These are phyloP conservation scores for Hirtodrosophila alboralis DNA, from an alignment of 2,888 invertebrate species.

Conservation along the genomic window DNA sequence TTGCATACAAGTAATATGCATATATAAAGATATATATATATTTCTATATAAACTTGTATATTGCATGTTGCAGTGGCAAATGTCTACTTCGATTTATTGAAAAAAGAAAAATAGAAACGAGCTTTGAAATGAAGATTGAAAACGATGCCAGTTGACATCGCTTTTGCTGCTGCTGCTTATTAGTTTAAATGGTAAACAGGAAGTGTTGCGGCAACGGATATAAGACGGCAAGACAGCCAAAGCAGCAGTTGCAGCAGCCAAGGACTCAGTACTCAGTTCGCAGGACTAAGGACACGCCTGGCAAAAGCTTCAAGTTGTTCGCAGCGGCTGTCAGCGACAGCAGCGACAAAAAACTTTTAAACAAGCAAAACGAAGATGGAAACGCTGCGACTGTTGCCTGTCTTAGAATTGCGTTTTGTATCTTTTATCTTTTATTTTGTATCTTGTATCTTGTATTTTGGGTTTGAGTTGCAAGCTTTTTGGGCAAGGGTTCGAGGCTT, in stretches of 20 bases:
- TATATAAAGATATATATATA: slow-evolving; percentile 6
- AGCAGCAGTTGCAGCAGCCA: slow-evolving; percentile 1
- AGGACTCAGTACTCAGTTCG: slow-evolving; percentile 1
- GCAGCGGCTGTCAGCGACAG: slow-evolving; percentile 60
- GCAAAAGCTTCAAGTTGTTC: slow-evolving; percentile 48
- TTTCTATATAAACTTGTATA: slow-evolving; percentile 4
- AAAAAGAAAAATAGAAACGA: slow-evolving; percentile 56
- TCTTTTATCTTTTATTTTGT: no score
- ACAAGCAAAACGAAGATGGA: slow-evolving; percentile 34
- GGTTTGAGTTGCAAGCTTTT: slow-evolving; percentile 2
- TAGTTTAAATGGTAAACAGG: slow-evolving; percentile 77
- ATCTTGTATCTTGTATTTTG: background rate
- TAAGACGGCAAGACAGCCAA: slow-evolving; percentile 43
- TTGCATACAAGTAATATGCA: slow-evolving; percentile 35
- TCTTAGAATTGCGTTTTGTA: background rate
- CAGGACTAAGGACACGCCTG: background rate
- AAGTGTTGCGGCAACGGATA: slow-evolving; percentile 74
- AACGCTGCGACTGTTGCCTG: slow-evolving; percentile 25
- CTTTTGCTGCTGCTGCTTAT: slow-evolving; percentile 61
- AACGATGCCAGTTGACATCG: slow-evolving; percentile 52
- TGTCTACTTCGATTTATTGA: slow-evolving; percentile 67
- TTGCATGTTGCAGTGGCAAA: slow-evolving; percentile 6
- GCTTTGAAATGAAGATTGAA: slow-evolving; percentile 61
- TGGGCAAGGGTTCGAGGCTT: no score
- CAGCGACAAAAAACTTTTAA: slow-evolving; percentile 58